Evolutionary conservation across 2,113 vertebrate species (phyloP).

Genomic region (Thryonomys swinderianus): DNA sequence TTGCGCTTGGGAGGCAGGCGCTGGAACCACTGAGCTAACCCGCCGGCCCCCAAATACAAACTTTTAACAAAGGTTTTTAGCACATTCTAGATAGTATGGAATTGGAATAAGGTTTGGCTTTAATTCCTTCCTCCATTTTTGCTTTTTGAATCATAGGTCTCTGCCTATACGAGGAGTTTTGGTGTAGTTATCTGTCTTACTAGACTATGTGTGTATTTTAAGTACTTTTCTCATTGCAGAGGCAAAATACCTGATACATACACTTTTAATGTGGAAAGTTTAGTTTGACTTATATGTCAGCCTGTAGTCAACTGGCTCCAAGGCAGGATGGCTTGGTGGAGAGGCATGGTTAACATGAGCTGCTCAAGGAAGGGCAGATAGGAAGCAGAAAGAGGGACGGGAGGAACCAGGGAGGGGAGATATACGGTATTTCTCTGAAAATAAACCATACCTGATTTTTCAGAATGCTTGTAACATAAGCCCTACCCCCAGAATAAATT

Average conservation of each 20-base stretch:
- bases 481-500: not conserved
- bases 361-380: no score
- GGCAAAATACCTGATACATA: not conserved
- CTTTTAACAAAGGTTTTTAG: not conserved
- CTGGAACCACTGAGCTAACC: no score
- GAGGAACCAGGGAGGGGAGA: not conserved
- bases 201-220: not conserved
- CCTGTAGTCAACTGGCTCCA: not conserved
- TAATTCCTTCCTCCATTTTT: not conserved
- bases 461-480: not conserved
- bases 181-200: not conserved
- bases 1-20: no score
- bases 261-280: not conserved
- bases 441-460: not conserved
- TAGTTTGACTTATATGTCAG: not conserved
- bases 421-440: not conserved
- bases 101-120: not conserved
- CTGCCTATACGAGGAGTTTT: not conserved
- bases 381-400: not conserved
- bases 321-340: not conserved
- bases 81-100: not conserved
- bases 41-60: no score
- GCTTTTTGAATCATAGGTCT: not conserved
- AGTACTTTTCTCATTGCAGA: not conserved
- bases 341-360: not conserved